Conservation (phyloP, 2,113 vertebrate genomes). For the Chaetura pelagica region DNA sequence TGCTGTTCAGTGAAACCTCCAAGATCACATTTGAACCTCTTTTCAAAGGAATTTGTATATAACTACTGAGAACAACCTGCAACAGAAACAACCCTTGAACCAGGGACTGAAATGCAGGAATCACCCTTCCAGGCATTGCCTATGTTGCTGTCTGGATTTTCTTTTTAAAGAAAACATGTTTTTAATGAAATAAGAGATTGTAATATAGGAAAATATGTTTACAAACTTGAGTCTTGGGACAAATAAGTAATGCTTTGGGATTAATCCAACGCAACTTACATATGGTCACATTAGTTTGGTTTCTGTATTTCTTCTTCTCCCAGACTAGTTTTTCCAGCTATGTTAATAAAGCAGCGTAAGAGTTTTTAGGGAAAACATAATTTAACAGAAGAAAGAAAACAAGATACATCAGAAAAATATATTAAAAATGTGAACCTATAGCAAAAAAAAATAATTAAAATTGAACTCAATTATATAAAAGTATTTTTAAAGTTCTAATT, state of each 20-base stretch:
- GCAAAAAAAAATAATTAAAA: conserved; percentile 29
- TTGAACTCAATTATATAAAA: conserved; percentile 54
- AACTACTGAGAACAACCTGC: neutral
- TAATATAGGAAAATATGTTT: neutral
- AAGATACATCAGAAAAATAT: neutral
- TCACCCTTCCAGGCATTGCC: neutral
- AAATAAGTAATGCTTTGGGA: neutral
- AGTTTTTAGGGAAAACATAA: neutral
- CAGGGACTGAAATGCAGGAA: neutral
- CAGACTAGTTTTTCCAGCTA: neutral
- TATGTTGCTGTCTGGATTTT: neutral
- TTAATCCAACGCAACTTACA: neutral
- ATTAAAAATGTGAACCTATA: neutral
- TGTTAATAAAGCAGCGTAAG: neutral
- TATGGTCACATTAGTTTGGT: neutral
- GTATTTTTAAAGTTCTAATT: conserved; percentile 74
- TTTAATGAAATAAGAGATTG: neutral
- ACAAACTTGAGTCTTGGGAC: neutral
- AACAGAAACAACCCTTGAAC: neutral
- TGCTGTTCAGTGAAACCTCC: neutral
- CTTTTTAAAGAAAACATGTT: neutral
- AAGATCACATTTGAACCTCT: neutral
- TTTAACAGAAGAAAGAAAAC: neutral
- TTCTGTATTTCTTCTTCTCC: neutral
- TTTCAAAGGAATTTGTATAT: neutral